Evolutionary conservation across 2,797 vertebrate genomes (phyloP), one percentile per base, ranked within the genome.

Genomic region (Alca torda): DNA sequence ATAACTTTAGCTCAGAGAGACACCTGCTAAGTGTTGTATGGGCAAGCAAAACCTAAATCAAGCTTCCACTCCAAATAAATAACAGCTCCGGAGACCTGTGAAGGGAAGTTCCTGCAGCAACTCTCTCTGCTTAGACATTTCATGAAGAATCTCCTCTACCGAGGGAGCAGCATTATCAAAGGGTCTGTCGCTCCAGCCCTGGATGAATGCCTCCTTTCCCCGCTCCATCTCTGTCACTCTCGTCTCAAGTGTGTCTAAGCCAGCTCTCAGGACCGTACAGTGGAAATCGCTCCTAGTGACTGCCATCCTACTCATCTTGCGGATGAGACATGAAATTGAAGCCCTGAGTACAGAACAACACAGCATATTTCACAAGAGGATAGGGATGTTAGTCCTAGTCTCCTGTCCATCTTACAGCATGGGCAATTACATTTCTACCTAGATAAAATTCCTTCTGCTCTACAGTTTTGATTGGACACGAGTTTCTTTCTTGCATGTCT

Each of bases 21-120:
- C 87, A 89, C 64, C 81, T 96, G 46, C 78, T 92, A 94, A 95
- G 93, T 92, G 77, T 69, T 69, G 68, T 87, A 87, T 46, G 35
- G 86, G 70, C 87, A 87, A 95, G 72, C 87, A 85, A 95, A 95
- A 93, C 46, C 75, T 97, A 96, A 97, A 95, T 95, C 88, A 97
- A 78, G 53, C 60, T 93, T 92, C 84, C 56, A 51, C 72, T 95
- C 72, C 92, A 94, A 81, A 93, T 94, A 96, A 95, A 95, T 95
- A 94, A 93, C 78, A 41, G 69, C 48, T 90, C 69, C 1, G 0
- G 88, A 95, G 90, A 91, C 61, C 89, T 83, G 78, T 77, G 86
- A 95, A 90, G 56, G 59, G 65, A 95, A 89, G 24, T 72, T 90
- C 88, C 94, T 85, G 53, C 75, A 95, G 94, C 88, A 94, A n/a